phyloP scores from a whole-genome alignment of 2,113 vertebrate species.

The Dissostichus mawsoni region DNA sequence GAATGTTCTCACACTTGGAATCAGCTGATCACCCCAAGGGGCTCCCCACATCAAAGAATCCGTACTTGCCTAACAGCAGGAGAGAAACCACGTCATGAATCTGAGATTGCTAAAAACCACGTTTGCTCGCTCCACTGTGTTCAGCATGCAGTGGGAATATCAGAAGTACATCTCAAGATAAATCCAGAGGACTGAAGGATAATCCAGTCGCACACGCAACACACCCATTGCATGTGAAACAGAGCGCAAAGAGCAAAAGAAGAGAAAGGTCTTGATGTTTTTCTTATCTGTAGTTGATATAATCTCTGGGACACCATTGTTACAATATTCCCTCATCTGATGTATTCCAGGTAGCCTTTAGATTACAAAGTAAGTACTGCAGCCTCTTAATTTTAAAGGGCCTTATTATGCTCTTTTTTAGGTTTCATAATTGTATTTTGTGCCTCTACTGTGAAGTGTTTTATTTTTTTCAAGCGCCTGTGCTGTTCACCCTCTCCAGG shows the following conservation, averaged over 20 bases:
- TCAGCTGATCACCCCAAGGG: not conserved
- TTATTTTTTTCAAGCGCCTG: too few species aligned
- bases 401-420: conserved; percentile 4
- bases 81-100: not conserved
- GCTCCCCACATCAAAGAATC: not conserved
- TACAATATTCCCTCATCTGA: not conserved
- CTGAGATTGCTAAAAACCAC: not conserved
- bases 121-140: not conserved
- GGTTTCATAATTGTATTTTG: conserved; percentile 19
- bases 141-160: not conserved
- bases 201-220: not conserved
- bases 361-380: not conserved
- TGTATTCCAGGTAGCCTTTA: not conserved
- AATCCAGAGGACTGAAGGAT: not conserved
- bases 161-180: not conserved
- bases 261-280: not conserved
- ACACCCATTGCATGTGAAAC: not conserved
- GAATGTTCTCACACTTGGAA: not conserved
- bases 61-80: not conserved
- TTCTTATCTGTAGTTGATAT: not conserved
- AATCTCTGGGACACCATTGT: not conserved
- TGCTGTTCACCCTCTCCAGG: too few species aligned
- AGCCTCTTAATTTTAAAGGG: not conserved
- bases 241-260: not conserved
- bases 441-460: not conserved